Evolutionary conservation across 2,888 invertebrate species (phyloP).

Genomic region (Cyclophora punctaria): DNA sequence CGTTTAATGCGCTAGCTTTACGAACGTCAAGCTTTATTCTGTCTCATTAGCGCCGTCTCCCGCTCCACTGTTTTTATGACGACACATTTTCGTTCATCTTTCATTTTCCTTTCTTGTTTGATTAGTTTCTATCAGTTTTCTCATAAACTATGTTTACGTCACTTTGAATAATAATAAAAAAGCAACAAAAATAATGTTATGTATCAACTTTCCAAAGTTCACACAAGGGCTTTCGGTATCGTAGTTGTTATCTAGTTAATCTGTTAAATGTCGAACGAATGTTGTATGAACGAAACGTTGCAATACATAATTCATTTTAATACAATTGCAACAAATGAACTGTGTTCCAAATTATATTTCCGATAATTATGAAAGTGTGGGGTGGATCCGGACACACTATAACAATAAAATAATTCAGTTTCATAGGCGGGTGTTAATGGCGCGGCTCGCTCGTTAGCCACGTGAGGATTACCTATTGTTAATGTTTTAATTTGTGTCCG

Average conservation of each 20-base stretch:
- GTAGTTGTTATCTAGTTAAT: constrained; percentile 20
- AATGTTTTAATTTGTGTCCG: constrained; percentile 69
- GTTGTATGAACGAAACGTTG: constrained; percentile 10
- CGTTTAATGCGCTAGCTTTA: constrained; percentile 70
- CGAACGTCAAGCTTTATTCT: constrained; percentile 69
- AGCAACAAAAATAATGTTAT: constrained; percentile 16
- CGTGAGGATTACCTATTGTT: constrained; percentile 67
- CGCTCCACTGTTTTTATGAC: constrained; percentile 56
- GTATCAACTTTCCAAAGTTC: not conserved
- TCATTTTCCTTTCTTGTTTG: constrained; percentile 34
- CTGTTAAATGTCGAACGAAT: constrained; percentile 15
- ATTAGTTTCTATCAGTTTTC: constrained; percentile 26
- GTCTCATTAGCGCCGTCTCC: constrained; percentile 66
- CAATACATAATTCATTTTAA: constrained; percentile 10
- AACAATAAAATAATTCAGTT: constrained; percentile 64
- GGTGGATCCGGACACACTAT: constrained; percentile 43
- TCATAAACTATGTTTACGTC: constrained; percentile 15
- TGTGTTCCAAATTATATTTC: constrained; percentile 29
- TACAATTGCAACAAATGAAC: constrained; percentile 26
- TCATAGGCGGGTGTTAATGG: constrained; percentile 61
- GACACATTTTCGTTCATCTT: constrained; percentile 42
- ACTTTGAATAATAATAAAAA: constrained; percentile 15
- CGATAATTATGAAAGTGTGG: constrained; percentile 41
- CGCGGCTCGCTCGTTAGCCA: constrained; percentile 59
- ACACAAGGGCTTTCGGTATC: too few relatives aligned